Base-by-base conservation (phyloP, 2,888 invertebrate species). In the Chironomus riparius region DNA sequence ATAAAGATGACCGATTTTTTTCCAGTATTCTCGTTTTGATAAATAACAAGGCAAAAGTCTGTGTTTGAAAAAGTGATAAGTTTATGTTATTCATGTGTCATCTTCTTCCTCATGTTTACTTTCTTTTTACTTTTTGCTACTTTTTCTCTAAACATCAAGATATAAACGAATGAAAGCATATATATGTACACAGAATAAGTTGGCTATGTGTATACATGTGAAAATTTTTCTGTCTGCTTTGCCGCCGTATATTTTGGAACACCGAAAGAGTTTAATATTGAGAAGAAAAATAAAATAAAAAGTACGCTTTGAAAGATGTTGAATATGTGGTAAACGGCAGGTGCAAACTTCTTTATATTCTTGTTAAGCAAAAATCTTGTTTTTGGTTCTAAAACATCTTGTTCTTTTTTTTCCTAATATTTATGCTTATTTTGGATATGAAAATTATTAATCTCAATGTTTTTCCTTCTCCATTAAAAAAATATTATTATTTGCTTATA, bases 1-100 rank as follows among this genome's bases (percentile, higher is more conserved):
- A 56, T 21, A 62, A 73, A 73, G 62, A 62, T 72, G 72, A 56
- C 72, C 72, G 47, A 73, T 62, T 72, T 72, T 28, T 73, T 13
- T 73, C 62, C 24, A 24, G 65, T 65, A 10, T 24, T n/a, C 13
- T 15, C n/a, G 56, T 15, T 56, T 56, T 65, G 65, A 65, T 65
- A 65, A 18, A 65, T 65, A 56, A 56, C 56, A 56, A 56, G 56
- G 15, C 24, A 12, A 21, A 24, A 62, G 24, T 24, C 22, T 24
- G 65, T 22, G 21, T 24, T 24, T 22, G 22, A 21, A 24, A 24
- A n/a, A 65, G 21, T 65, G 18, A 21, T 65, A 65, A 22, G 22
- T 65, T 65, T 65, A 18, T 56, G 56, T 56, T 56, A 15, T 56
- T 56, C 56, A 18, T 56, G 18, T 56, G 56, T 10, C 56, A 56